Evolutionary conservation across 2,888 invertebrate genomes (phyloP).

Genomic region (Coenonympha arcania): DNA sequence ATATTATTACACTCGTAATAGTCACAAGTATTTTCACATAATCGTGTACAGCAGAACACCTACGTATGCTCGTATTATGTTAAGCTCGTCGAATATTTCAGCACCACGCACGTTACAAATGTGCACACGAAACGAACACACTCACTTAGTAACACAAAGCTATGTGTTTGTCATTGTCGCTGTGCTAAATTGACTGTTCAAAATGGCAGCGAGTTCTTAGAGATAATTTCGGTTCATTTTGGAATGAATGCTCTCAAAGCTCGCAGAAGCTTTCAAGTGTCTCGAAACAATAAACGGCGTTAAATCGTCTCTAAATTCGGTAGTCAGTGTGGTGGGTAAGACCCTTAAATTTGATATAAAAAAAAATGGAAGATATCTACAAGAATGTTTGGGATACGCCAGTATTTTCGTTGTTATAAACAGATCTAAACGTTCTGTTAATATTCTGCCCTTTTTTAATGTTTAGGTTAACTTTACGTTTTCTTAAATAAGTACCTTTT

Average conservation of each 20-base stretch:
- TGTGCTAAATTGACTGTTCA: conserved; percentile 25
- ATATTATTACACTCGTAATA: too few relatives aligned
- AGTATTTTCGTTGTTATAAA: too few relatives aligned
- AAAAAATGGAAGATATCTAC: neutral
- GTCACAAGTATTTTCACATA: too few relatives aligned
- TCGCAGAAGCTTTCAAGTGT: conserved; percentile 18
- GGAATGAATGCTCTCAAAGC: conserved; percentile 19
- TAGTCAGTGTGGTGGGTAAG: neutral
- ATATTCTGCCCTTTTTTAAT: too few relatives aligned
- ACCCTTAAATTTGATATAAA: neutral
- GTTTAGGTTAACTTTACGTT: too few relatives aligned
- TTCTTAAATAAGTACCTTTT: too few relatives aligned
- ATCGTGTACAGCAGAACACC: neutral
- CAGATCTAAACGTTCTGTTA: too few relatives aligned
- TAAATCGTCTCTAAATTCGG: conserved; percentile 2
- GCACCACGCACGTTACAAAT: conserved; percentile 41
- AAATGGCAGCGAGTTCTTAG: conserved; percentile 17
- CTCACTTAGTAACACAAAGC: conserved; percentile 24
- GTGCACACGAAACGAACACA: conserved; percentile 41
- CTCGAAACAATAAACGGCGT: conserved; percentile 12
- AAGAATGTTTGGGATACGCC: too few relatives aligned
- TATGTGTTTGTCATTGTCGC: conserved; percentile 30
- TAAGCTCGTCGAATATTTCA: conserved; percentile 27
- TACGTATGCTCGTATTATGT: neutral
- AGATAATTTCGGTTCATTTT: conserved; percentile 22